Evolutionary conservation across 30 jellyfish, hydroid and myxozoan genomes (phyloP).

Genomic region (Haliclystus octoradiatus): DNA sequence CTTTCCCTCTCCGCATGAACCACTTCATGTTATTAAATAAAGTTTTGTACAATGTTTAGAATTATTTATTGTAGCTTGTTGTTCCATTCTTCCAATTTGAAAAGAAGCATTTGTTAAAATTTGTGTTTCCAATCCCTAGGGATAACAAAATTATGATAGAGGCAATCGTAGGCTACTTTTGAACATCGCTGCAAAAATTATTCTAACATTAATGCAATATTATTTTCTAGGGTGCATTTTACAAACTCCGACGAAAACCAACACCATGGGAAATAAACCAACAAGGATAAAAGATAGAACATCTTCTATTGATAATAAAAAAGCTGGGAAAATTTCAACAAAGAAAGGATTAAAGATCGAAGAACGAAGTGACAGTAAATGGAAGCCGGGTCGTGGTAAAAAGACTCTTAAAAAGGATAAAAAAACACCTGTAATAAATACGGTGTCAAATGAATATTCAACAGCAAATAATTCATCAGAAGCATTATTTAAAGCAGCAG

Average conservation of each 20-base stretch:
- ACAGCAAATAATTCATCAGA: neutral
- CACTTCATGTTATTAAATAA: too few species aligned
- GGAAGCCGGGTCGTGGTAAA: constrained; percentile 1
- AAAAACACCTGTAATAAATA: neutral
- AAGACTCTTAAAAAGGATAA: neutral
- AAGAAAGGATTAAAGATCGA: neutral
- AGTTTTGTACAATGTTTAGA: too few species aligned
- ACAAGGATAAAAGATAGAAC: neutral
- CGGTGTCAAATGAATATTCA: neutral
- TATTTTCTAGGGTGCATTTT: too few species aligned
- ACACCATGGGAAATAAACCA: neutral
- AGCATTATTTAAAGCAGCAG: neutral
- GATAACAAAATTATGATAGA: too few species aligned
- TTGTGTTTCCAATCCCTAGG: too few species aligned
- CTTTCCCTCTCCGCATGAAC: too few species aligned
- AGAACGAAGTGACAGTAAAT: neutral
- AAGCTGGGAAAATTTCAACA: neutral
- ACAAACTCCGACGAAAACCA: neutral
- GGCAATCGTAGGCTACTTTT: too few species aligned
- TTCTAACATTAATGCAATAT: too few species aligned
- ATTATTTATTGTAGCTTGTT: too few species aligned
- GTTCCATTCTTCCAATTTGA: too few species aligned
- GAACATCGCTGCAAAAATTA: too few species aligned
- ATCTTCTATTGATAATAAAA: neutral
- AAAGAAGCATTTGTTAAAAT: too few species aligned